Percentiles rank a stretch among this genome's conserved stretches.
Evolutionary conservation across 2,888 invertebrate genomes (phyloP).

Genomic region (Pediacus dermestoides): DNA sequence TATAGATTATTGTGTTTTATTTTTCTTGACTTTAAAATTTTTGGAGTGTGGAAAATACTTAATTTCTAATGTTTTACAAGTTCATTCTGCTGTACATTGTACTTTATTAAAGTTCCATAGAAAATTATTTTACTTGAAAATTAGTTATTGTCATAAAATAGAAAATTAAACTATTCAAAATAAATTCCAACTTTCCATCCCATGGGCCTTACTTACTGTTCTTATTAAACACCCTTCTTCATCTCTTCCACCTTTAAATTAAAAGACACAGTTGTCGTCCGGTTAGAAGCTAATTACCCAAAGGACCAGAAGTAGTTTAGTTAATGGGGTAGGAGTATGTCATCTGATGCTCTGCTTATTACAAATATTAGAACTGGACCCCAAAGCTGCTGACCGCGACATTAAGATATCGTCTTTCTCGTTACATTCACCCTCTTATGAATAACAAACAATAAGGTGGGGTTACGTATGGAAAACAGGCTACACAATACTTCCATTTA

Average conservation of each 20-base stretch:
- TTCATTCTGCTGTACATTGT: no score
- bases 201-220: no score
- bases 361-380: constrained; percentile 24
- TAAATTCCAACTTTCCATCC: no score
- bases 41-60: no score
- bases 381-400: constrained; percentile 33
- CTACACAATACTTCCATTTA: constrained; percentile 1
- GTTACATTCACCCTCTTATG: constrained; percentile 32
- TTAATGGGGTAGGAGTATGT: constrained; percentile 40
- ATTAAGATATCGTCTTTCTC: constrained; percentile 43
- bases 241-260: background rate
- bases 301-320: constrained; percentile 39
- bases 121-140: no score
- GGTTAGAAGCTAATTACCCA: constrained; percentile 35
- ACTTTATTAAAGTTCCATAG: no score
- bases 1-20: no score
- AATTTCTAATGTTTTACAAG: no score
- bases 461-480: constrained; percentile 4
- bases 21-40: no score
- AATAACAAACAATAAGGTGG: constrained; percentile 35
- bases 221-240: no score
- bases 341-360: constrained; percentile 32
- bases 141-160: no score
- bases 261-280: background rate
- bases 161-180: no score